Conservation (phyloP, 37 sponge, comb jelly and placozoan genomes). For the Ephydatia muelleri region DNA sequence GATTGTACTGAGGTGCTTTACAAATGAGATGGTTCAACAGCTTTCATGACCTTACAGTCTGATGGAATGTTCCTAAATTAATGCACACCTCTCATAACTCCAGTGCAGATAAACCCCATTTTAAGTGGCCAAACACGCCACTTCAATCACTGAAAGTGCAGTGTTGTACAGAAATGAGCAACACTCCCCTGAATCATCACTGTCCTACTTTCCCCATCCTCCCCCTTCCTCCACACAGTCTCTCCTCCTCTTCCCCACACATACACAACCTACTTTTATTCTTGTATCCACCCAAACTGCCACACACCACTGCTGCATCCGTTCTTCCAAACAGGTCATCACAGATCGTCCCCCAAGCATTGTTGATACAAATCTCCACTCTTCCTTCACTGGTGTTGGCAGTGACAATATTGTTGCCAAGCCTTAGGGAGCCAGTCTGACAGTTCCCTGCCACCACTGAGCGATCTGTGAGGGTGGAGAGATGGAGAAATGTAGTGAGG, state of each 20-base stretch:
- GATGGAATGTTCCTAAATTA: no score
- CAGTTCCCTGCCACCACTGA: conserved; percentile 5
- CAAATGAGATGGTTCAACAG: no score
- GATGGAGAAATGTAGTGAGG: no score
- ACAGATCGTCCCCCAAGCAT: conserved; percentile 58
- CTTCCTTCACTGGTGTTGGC: conserved; percentile 28
- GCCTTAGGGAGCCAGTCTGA: conserved; percentile 14
- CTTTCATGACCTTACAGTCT: no score
- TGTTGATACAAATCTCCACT: conserved; percentile 52
- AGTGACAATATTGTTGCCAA: conserved; percentile 8
- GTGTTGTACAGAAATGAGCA: no score
- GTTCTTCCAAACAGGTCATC: conserved; percentile 10
- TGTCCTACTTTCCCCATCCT: no score
- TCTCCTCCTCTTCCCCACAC: conserved; percentile 12
- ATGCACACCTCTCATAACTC: no score
- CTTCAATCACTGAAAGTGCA: no score
- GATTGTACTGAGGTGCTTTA: no score
- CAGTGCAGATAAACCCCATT: no score
- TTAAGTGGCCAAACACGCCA: no score
- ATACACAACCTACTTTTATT: not conserved
- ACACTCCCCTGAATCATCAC: no score
- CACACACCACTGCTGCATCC: conserved; percentile 46
- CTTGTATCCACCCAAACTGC: conserved; percentile 30
- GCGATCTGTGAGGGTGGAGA: not conserved
- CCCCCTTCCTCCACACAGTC: not conserved